Evolutionary conservation across 2,888 invertebrate genomes (phyloP), one percentile per base, ranked within the genome.

Genomic region (Tinea semifulvella): DNA sequence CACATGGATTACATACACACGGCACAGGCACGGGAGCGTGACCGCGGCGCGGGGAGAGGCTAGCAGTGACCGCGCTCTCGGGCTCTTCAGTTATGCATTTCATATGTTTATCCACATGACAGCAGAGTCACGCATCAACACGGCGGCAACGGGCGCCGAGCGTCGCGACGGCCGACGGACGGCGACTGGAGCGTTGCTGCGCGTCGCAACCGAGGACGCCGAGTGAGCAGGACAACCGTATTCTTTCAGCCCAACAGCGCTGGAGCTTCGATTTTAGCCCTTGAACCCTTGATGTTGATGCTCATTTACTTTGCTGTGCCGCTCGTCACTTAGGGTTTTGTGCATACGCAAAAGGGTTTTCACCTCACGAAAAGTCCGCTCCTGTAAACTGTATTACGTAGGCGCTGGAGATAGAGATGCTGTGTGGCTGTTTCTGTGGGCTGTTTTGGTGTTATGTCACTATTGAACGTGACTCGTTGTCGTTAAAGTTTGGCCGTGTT

Each of bases 101-200:
- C 64, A 64, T 55, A 54, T 56, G 61, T 60, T 57, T 50, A 54
- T 55, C 56, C 58, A 62, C 68, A 65, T 62, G 58, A 53, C 52
- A 61, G 18, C 18, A 38, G 18, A 18, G 2, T 14, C 38, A 38
- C 73, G 73, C 73, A 67, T 64, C 74, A 64, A 67, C 71, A 22
- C 19, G 28, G 39, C 64, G 62, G 62, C 63, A 54, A 55, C 60
- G 53, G 27, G 35, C 45, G 45, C 44, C 75, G 63, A 74, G 71
- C 76, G 75, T 77, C 79, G 79, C 79, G 74, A 71, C 76, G 77
- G 77, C 77, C 77, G 79, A 72, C 77, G 66, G 70, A 79, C 76
- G 76, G 77, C 79, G 80, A 81, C 79, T 80, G 79, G 74, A 69
- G 71, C 75, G 72, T 63, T 68, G 65, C 64, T 65, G 72, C 69